A percentile compares a stretch with the other conserved stretches of the same genome.
phyloP scores from a whole-genome alignment of 2,888 invertebrate species.

The Lottia gigantea region DNA sequence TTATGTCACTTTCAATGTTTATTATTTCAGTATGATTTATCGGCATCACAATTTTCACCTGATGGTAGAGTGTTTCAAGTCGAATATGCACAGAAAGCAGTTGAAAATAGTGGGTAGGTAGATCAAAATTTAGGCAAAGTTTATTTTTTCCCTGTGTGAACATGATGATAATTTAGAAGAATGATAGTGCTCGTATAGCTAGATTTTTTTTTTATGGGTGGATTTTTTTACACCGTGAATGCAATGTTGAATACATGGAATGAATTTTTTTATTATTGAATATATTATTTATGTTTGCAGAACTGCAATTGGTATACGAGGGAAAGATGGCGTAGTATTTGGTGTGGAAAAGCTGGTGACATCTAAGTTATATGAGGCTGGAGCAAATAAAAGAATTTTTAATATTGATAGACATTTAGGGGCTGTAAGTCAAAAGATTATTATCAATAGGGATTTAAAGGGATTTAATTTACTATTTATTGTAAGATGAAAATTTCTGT shows the following conservation, averaged over 20 bases:
- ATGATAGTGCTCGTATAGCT: no score
- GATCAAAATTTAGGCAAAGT: background rate
- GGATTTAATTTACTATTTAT: no score
- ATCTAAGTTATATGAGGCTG: conserved; percentile 91
- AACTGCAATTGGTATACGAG: conserved; percentile 92
- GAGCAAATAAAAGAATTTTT: conserved; percentile 88
- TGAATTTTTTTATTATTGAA: no score
- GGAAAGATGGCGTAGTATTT: conserved; percentile 96
- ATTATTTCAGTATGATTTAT: conserved; percentile 90
- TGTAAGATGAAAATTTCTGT: no score
- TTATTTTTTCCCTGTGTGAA: no score
- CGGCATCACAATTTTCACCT: conserved; percentile 99
- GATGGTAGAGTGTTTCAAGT: conserved; percentile 99
- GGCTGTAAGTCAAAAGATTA: conserved; percentile 75
- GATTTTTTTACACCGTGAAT: no score
- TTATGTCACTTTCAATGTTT: conserved; percentile 10
- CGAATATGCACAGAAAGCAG: conserved; percentile 99
- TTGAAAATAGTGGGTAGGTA: conserved; percentile 91
- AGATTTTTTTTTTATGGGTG: no score
- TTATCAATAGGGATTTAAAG: background rate
- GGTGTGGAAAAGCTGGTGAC: conserved; percentile 97
- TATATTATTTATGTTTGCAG: conserved; percentile 65
- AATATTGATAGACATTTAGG: conserved; percentile 95
- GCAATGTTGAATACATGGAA: no score
- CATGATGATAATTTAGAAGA: no score